Percentiles rank a stretch among this genome's conserved stretches.
These are phyloP conservation scores for Magallana nippona DNA, from an alignment of 2,888 invertebrate species.

Conservation along the genomic window DNA sequence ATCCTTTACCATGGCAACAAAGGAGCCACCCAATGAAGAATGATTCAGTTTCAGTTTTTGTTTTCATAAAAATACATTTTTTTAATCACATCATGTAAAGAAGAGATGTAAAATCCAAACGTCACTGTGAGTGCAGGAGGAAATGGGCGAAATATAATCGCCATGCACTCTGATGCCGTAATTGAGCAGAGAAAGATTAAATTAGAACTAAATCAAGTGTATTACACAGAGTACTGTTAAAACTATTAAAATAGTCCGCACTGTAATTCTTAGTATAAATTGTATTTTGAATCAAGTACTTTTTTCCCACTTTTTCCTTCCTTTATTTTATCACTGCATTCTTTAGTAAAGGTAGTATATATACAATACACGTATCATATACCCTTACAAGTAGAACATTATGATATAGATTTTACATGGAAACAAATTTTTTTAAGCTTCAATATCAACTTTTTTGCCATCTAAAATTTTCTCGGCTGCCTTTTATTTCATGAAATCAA, in stretches of 20 bases:
- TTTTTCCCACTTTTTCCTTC: too few relatives aligned
- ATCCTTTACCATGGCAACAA: constrained; percentile 10
- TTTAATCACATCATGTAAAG: not conserved
- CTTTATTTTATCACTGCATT: too few relatives aligned
- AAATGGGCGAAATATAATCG: constrained; percentile 15
- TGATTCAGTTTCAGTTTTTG: not conserved
- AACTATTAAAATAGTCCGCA: not conserved
- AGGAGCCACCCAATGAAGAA: constrained; percentile 23
- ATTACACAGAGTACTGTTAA: not conserved
- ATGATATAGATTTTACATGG: too few relatives aligned
- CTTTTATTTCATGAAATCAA: too few relatives aligned
- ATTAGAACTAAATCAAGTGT: constrained; percentile 28
- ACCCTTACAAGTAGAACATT: too few relatives aligned
- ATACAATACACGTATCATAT: too few relatives aligned
- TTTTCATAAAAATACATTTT: not conserved
- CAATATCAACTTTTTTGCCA: too few relatives aligned
- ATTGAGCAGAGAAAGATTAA: constrained; percentile 15
- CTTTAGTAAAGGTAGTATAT: too few relatives aligned
- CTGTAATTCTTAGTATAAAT: too few relatives aligned
- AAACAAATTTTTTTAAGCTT: too few relatives aligned
- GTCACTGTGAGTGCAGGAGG: not conserved
- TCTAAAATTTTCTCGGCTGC: too few relatives aligned
- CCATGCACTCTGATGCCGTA: constrained; percentile 20
- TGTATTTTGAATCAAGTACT: too few relatives aligned
- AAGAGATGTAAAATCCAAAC: constrained; percentile 2